Evolutionary conservation across 2,888 invertebrate species (phyloP), one percentile per base, ranked within the genome.

Genomic region (Chesias legatella): DNA sequence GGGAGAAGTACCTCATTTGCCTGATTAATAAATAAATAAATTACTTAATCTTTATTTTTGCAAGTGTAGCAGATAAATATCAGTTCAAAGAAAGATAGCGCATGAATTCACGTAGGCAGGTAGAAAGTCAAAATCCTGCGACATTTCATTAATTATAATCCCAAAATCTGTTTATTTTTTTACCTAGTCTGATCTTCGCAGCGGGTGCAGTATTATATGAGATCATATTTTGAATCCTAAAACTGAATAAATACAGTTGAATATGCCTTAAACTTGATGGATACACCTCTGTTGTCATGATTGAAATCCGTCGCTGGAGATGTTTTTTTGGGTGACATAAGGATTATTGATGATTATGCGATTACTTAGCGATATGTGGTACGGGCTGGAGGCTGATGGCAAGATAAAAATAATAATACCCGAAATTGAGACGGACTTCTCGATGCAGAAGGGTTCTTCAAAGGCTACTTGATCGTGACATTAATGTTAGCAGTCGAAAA

Each of bases 331-430:
- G 71, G 50, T 66, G 70, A 71, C 63, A 68, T 79, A 73, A 72
- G 76, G 77, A 79, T 82, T 81, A 83, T 83, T 81, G 79, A 84
- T 83, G 79, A 79, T 79, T 77, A 79, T 68, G 68, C 71, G 73
- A 79, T 82, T 81, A 81, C 78, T 62, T 60, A 59, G 71, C 78
- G 72, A 67, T 76, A 60, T 53, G 48, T 55, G 46, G 26, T 38
- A 43, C 28, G 41, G 45, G 39, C 32, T 31, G 43, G 36, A 52
- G 53, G 48, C 29, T 32, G 26, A 22, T 36, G 9, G 9, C 25
- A 27, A 33, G 23, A 33, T 37, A 25, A 17, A 33, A 49, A 43
- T 51, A 50, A 48, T 37, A 43, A 52, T 23, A 35, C 33, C 30
- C 8, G 9, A 25, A 33, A 6, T 10, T 26, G 11, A 27, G 27